Percentiles rank a stretch among this genome's conserved stretches.
Evolutionary conservation across 2,113 vertebrate species (phyloP).

Genomic region (Nestor notabilis): DNA sequence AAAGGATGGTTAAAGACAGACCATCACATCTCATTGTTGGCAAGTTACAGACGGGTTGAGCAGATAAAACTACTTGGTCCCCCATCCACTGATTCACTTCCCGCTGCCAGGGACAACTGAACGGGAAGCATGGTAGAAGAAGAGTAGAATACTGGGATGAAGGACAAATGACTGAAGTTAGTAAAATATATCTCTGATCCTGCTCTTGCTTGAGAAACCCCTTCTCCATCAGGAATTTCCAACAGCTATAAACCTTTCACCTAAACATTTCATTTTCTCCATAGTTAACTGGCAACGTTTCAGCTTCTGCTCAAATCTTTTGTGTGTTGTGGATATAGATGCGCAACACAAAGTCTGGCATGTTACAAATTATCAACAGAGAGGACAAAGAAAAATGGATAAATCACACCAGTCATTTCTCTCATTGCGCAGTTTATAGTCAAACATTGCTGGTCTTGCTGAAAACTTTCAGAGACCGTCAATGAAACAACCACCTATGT

Average conservation of each 20-base stretch:
- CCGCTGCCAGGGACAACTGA: neutral
- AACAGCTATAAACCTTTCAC: neutral
- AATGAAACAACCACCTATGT: fast-evolving
- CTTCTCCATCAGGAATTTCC: neutral
- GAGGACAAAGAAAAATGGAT: neutral
- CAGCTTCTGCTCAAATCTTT: neutral
- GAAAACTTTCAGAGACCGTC: neutral
- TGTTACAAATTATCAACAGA: neutral
- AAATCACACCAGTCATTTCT: neutral
- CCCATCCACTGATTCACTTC: neutral
- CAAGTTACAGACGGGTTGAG: neutral
- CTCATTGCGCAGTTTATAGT: neutral
- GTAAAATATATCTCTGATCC: neutral
- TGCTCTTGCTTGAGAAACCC: neutral
- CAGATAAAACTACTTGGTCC: neutral
- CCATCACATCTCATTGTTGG: neutral
- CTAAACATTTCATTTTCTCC: neutral
- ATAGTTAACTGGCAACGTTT: neutral
- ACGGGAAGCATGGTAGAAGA: neutral
- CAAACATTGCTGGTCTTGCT: neutral
- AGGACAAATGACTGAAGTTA: neutral
- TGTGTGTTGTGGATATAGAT: neutral
- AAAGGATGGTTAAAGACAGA: neutral
- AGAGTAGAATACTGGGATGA: neutral
- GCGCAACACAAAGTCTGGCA: neutral